Evolutionary conservation across 2,888 invertebrate genomes (phyloP).

Genomic region (Ditylenchus weischeri): DNA sequence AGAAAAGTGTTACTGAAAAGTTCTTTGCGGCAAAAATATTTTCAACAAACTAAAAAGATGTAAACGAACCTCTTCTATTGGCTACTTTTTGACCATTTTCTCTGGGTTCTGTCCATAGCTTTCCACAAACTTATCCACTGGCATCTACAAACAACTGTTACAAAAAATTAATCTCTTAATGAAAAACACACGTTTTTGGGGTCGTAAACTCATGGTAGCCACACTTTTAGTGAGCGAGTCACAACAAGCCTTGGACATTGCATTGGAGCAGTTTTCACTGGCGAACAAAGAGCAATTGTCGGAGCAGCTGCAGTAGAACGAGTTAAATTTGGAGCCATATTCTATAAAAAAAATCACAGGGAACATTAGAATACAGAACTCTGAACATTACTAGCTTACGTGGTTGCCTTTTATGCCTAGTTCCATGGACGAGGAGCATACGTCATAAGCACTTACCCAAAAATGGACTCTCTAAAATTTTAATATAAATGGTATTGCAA

Average conservation of each 20-base stretch:
- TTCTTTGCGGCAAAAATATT: not conserved
- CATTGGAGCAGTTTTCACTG: slow-evolving; percentile 8
- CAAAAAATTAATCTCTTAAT: slow-evolving; percentile 4
- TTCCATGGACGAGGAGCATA: slow-evolving; percentile 12
- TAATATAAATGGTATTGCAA: not conserved
- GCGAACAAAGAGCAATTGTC: slow-evolving; percentile 6
- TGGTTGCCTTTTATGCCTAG: slow-evolving; percentile 13
- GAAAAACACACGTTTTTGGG: slow-evolving; percentile 6
- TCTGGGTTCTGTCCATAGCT: slow-evolving; percentile 11
- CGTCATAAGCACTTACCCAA: slow-evolving; percentile 16
- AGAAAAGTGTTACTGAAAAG: no score
- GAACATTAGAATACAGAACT: not conserved
- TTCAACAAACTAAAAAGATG: no score
- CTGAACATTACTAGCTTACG: slow-evolving; percentile 5
- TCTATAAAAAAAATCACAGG: not conserved
- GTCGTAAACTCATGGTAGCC: slow-evolving; percentile 14
- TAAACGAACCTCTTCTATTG: slow-evolving; percentile 1
- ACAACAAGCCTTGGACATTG: slow-evolving; percentile 15
- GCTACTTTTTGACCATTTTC: slow-evolving; percentile 11
- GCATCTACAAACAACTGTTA: not conserved
- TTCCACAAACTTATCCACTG: slow-evolving; percentile 12
- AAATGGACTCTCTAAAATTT: slow-evolving; percentile 12
- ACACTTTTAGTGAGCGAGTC: slow-evolving; percentile 1
- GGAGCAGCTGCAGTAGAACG: slow-evolving; percentile 12
- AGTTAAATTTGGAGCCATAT: slow-evolving; percentile 1